Percentiles rank a stretch among this genome's conserved stretches.
Conservation (phyloP, 1,140 invertebrate species). For the Drosophila pachea region DNA sequence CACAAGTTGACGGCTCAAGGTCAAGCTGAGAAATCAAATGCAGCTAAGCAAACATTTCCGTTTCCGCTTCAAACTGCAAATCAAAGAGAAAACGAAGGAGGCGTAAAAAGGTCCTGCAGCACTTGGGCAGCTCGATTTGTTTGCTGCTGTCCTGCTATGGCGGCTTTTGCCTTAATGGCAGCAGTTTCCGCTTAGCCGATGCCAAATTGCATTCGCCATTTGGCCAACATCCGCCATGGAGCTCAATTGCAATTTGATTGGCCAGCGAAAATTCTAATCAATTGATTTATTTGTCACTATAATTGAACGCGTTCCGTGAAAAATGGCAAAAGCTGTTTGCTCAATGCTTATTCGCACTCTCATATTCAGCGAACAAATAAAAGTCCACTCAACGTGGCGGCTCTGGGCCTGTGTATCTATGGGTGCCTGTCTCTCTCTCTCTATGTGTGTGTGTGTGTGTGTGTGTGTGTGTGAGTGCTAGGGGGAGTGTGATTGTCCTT, state of each 20-base stretch:
- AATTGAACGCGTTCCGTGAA: constrained; percentile 54
- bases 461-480: constrained; percentile 7
- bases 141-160: too few relatives aligned
- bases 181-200: constrained; percentile 7
- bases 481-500: too few relatives aligned
- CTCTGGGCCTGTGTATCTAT: too few relatives aligned
- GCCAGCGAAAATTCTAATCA: constrained; percentile 33
- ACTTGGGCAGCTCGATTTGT: too few relatives aligned
- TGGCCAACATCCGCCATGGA: background rate
- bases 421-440: too few relatives aligned
- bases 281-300: constrained; percentile 52
- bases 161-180: background rate
- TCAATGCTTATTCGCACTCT: constrained; percentile 53
- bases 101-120: background rate
- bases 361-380: constrained; percentile 42
- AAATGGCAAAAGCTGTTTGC: constrained; percentile 36
- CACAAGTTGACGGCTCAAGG: constrained; percentile 14
- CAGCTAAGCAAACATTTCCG: constrained; percentile 54
- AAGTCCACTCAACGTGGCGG: constrained; percentile 23
- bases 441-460: constrained; percentile 16
- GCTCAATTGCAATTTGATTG: constrained; percentile 17
- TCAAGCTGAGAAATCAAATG: constrained; percentile 4
- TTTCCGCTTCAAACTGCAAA: constrained; percentile 31
- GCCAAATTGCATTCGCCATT: constrained; percentile 8
- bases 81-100: background rate